phyloP scores from a whole-genome alignment of 2,888 invertebrate species.

The Dicranocentrus wangi region DNA sequence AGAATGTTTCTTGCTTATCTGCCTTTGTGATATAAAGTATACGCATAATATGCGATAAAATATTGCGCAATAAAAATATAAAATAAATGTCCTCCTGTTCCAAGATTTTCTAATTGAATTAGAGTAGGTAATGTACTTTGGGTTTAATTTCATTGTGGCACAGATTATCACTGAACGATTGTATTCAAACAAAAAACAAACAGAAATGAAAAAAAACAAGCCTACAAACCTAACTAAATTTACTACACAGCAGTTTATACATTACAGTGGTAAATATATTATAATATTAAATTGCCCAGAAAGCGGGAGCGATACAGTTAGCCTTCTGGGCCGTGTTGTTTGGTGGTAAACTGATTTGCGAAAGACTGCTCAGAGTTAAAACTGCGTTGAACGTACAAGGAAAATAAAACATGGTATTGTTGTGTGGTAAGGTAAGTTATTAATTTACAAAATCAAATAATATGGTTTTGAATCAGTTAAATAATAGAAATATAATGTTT shows the following conservation, averaged over 20 bases:
- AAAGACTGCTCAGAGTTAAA: too few relatives aligned
- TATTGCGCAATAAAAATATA: too few relatives aligned
- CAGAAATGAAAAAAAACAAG: conserved; percentile 48
- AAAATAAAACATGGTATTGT: neutral
- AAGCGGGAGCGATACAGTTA: conserved; percentile 5
- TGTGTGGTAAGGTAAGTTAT: neutral
- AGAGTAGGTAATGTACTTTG: conserved; percentile 36
- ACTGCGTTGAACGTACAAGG: conserved; percentile 11
- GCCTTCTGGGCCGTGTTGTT: neutral
- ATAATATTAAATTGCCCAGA: neutral
- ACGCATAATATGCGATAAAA: too few relatives aligned
- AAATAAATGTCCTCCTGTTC: too few relatives aligned
- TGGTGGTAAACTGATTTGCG: too few relatives aligned
- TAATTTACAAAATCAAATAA: conserved; percentile 11
- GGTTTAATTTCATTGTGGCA: conserved; percentile 50
- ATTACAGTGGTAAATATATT: conserved; percentile 1
- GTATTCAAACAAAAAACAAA: conserved; percentile 35
- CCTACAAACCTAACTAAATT: conserved; percentile 30
- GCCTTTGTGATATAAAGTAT: too few relatives aligned
- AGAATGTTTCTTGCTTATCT: too few relatives aligned
- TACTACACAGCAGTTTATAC: conserved; percentile 32
- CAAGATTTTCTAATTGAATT: too few relatives aligned
- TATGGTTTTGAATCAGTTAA: neutral
- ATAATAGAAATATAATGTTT: too few relatives aligned
- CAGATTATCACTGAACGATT: conserved; percentile 51